phyloP scores from a whole-genome alignment of 2,888 invertebrate genomes.

The Rhamphomyia laevipes region DNA sequence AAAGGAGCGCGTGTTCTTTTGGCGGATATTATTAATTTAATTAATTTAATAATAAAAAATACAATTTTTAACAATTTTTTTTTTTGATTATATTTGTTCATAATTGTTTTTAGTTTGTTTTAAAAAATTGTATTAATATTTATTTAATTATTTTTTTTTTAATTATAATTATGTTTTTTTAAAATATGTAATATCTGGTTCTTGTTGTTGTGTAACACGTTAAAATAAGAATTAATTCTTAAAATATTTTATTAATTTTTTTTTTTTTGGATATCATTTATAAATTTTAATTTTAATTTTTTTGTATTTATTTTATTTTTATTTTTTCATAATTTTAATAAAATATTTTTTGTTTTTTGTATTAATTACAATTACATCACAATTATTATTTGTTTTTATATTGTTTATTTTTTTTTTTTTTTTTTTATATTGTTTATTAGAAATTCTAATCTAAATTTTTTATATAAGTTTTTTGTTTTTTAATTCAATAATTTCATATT shows the following conservation, averaged over 20 bases:
- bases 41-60: too few relatives aligned
- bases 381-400: neutral
- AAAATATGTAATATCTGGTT: neutral
- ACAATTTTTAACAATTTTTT: too few relatives aligned
- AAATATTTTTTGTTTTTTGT: neutral
- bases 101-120: too few relatives aligned
- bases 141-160: too few relatives aligned
- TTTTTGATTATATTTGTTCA: too few relatives aligned
- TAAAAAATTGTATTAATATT: too few relatives aligned
- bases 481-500: neutral
- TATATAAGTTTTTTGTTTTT: neutral
- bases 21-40: too few relatives aligned
- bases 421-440: neutral
- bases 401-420: neutral
- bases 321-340: neutral
- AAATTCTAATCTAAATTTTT: neutral
- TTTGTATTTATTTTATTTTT: neutral
- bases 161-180: neutral
- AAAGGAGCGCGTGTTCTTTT: neutral
- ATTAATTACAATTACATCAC: neutral
- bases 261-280: neutral
- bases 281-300: neutral
- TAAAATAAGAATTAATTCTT: neutral
- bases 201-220: neutral
- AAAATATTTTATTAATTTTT: neutral